These are phyloP conservation scores for Meteorus cinctellus DNA, from an alignment of 2,888 invertebrate genomes.

Conservation along the genomic window DNA sequence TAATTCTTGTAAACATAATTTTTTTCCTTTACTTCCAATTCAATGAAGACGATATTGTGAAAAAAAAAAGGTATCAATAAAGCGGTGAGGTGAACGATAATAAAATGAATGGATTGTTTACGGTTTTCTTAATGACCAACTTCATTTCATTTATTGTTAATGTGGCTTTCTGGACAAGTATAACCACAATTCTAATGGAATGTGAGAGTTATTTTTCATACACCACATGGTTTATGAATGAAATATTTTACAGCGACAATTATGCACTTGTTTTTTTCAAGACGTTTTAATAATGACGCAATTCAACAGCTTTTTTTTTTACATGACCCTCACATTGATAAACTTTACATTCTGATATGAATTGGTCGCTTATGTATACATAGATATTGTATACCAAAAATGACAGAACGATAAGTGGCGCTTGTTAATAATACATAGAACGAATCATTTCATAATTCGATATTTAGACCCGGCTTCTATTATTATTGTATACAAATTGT, in stretches of 20 bases:
- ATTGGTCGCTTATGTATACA: not conserved
- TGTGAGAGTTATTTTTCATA: not conserved
- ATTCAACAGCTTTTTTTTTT: not conserved
- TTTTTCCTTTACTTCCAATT: no score
- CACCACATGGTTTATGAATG: not conserved
- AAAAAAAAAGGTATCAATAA: no score
- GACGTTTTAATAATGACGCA: not conserved
- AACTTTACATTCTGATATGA: not conserved
- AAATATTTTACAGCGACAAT: not conserved
- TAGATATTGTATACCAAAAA: not conserved
- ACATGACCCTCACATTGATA: not conserved
- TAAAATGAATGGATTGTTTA: no score
- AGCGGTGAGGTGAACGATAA: no score
- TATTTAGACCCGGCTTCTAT: not conserved
- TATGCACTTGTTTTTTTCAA: not conserved
- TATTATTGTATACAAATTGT: no score
- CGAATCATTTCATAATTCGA: not conserved
- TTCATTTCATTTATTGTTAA: not conserved
- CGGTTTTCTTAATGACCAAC: no score
- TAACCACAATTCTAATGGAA: not conserved
- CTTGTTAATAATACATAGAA: not conserved
- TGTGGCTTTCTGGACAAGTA: not conserved
- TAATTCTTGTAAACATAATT: not conserved
- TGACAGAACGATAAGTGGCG: not conserved
- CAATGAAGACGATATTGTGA: no score